These are phyloP conservation scores for Clusia tigrina DNA, from an alignment of 2,888 invertebrate species.

Conservation along the genomic window DNA sequence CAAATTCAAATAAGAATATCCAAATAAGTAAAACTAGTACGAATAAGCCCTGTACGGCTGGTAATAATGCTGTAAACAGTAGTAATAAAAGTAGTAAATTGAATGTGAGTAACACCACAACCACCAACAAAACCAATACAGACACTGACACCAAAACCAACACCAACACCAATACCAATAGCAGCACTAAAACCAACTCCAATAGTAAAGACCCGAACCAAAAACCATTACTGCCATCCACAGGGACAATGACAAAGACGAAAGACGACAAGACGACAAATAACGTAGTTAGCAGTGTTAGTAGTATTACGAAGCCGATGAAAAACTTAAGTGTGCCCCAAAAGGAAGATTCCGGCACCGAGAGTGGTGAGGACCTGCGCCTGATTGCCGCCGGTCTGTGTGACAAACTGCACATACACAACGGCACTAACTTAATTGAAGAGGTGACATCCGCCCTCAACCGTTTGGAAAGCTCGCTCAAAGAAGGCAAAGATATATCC, in stretches of 20 bases:
- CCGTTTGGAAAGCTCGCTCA: constrained; percentile 77
- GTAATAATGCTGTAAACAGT: constrained; percentile 36
- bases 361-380: constrained; percentile 75
- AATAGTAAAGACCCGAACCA: constrained; percentile 24
- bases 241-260: constrained; percentile 21
- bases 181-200: constrained; percentile 45
- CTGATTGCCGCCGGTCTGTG: constrained; percentile 66
- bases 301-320: constrained; percentile 39
- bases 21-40: constrained; percentile 30
- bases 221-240: constrained; percentile 20
- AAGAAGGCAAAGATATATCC: constrained; percentile 66
- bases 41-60: constrained; percentile 30
- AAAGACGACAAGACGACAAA: constrained; percentile 25
- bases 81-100: constrained; percentile 38
- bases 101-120: constrained; percentile 52
- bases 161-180: constrained; percentile 29
- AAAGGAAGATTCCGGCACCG: constrained; percentile 73
- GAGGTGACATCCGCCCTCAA: constrained; percentile 82
- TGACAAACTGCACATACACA: constrained; percentile 67
- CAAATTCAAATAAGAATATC: neutral
- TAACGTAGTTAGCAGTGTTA: constrained; percentile 39
- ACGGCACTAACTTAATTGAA: constrained; percentile 72
- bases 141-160: constrained; percentile 47
- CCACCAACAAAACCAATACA: constrained; percentile 28
- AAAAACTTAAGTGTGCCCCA: constrained; percentile 59